Percentiles rank a stretch among this genome's conserved stretches.
phyloP scores from a whole-genome alignment of 2,888 invertebrate species.

The Anarsia innoxiella region DNA sequence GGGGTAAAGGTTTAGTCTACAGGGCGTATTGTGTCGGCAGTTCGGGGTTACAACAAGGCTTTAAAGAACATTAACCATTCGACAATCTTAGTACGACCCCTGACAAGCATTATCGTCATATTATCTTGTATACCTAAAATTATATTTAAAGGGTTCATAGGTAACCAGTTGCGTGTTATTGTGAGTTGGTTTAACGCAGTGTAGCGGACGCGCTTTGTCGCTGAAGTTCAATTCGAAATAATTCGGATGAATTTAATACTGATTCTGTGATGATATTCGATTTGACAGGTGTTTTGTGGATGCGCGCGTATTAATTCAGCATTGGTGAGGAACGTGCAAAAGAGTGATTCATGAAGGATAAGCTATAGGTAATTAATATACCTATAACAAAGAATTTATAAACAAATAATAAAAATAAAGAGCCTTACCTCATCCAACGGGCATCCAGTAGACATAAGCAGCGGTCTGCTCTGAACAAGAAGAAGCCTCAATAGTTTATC shows the following conservation, averaged over 20 bases:
- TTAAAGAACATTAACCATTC: constrained; percentile 41
- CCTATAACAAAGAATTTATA: too few species aligned
- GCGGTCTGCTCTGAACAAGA: constrained; percentile 89
- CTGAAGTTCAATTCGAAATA: constrained; percentile 34
- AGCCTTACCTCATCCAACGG: constrained; percentile 96
- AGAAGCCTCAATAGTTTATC: constrained; percentile 93
- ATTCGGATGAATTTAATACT: constrained; percentile 51
- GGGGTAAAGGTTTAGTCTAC: constrained; percentile 51
- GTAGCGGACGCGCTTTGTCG: constrained; percentile 57
- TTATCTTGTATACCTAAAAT: background rate
- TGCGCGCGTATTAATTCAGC: too few species aligned
- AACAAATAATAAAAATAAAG: too few species aligned
- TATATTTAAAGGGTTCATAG: background rate
- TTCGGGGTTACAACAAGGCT: constrained; percentile 43
- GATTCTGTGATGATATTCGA: constrained; percentile 41
- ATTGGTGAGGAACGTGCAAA: too few species aligned
- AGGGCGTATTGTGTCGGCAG: constrained; percentile 33
- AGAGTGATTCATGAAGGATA: too few species aligned
- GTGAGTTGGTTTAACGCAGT: constrained; percentile 55
- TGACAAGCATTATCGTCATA: constrained; percentile 2
- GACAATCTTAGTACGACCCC: constrained; percentile 1
- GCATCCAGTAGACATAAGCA: constrained; percentile 92
- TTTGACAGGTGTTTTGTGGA: constrained; percentile 54
- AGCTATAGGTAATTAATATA: too few species aligned
- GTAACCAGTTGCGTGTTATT: constrained; percentile 25